Evolutionary conservation across 2,888 invertebrate species (phyloP), one percentile per base, ranked within the genome.

Genomic region (Spisula subtruncata): DNA sequence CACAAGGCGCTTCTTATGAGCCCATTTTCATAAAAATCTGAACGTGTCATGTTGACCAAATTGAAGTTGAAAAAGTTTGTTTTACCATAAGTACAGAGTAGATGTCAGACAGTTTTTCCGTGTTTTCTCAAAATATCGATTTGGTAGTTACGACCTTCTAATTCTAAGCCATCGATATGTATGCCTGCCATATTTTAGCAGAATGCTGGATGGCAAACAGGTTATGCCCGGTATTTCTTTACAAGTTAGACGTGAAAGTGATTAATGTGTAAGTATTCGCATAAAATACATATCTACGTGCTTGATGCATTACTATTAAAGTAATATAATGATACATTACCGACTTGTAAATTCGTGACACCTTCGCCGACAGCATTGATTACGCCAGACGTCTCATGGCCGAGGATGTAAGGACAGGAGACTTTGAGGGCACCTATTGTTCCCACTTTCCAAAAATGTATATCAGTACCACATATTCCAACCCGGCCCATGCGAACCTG

Each of bases 391-490:
- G 25, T 14, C 48, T 81, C 81, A 8, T 81, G 81, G 1, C 81
- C 81, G 18, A 81, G 81, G 0, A 81, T 51, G 14, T 12, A 12
- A 14, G 81, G 81, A 2, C 16, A 5, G 0, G 46, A 25, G 25
- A 81, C 16, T 35, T 46, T 46, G 12, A 81, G n/a, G 16, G 29
- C 4, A 0, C 81, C 81, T 4, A 46, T n/a, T 0, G 41, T 8
- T 8, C 41, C 41, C 10, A 14, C 6, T 46, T 80, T 41, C 80
- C 18, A 41, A 20, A 80, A 6, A 80, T 81, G 81, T 10, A 51
- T 81, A 48, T 81, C 81, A 18, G 81, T 25, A n/a, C 81, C 81
- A 81, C 81, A 81, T 18, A 81, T 81, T 81, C 81, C 81, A 48
- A 81, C 81, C 20, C 20, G 46, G 10, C 25, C 14, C 25, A 46